These are phyloP conservation scores for Martes flavigula DNA, from an alignment of 2,797 vertebrate genomes.

Conservation along the genomic window DNA sequence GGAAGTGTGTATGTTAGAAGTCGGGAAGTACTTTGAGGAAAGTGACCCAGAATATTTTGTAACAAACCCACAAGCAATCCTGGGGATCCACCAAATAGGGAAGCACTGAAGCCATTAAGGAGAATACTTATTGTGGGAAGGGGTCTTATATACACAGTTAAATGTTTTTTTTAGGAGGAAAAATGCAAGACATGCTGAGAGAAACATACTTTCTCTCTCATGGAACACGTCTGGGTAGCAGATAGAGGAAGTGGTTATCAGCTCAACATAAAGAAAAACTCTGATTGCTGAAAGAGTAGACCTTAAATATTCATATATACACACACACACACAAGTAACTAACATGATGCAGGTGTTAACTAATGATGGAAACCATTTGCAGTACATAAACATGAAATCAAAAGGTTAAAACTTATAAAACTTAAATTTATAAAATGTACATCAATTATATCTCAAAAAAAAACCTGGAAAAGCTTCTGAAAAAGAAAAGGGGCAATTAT, in stretches of 20 bases:
- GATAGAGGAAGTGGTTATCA: background rate
- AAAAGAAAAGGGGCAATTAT: background rate
- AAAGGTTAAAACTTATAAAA: background rate
- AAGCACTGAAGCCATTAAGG: background rate
- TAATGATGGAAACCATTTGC: background rate
- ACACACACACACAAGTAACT: background rate
- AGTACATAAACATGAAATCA: background rate
- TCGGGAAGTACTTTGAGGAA: background rate
- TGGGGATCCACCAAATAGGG: background rate
- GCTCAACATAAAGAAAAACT: background rate
- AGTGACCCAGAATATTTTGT: background rate
- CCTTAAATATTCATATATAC: background rate
- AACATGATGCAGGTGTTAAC: background rate
- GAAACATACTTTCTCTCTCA: background rate
- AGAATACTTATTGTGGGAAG: background rate
- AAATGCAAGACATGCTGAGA: background rate
- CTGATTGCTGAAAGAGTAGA: background rate
- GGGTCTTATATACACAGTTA: background rate
- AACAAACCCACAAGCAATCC: background rate
- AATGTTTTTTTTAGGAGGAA: background rate
- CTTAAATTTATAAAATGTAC: background rate
- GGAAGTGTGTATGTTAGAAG: background rate
- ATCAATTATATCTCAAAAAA: background rate
- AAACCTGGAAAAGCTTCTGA: background rate
- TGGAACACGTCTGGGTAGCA: background rate